A percentile compares a stretch with the other conserved stretches of the same genome.
These are phyloP conservation scores for Brachyhypopomus occidentalis DNA, from an alignment of 2,113 vertebrate species.

Conservation along the genomic window DNA sequence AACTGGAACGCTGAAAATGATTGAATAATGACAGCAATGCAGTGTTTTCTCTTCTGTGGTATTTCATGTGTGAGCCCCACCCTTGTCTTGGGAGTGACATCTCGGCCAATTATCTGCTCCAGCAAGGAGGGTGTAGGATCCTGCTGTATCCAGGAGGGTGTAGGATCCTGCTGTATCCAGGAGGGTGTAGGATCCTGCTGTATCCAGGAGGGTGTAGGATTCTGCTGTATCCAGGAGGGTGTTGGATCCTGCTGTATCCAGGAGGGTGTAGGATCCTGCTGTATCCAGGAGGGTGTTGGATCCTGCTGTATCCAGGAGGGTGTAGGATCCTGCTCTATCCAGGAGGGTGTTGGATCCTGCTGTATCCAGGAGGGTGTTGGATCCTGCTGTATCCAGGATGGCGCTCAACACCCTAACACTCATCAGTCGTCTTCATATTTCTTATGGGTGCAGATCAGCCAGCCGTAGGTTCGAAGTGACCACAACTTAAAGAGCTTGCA, in stretches of 20 bases:
- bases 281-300: background rate
- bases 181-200: background rate
- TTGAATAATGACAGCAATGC: background rate
- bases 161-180: background rate
- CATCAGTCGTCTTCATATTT: background rate
- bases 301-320: background rate
- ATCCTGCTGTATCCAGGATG: background rate
- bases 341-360: background rate
- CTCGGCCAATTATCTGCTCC: background rate
- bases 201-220: background rate
- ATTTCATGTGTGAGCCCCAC: background rate
- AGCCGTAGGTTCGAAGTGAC: too few species aligned
- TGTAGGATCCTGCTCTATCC: background rate
- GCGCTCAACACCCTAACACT: background rate
- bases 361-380: background rate
- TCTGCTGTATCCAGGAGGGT: background rate
- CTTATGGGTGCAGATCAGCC: too few species aligned
- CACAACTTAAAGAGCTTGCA: too few species aligned
- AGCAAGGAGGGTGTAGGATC: slow-evolving; percentile 1
- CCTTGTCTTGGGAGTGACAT: background rate
- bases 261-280: background rate
- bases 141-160: background rate
- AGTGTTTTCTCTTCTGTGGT: background rate
- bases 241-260: background rate
- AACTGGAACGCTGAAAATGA: background rate